Conservation (phyloP, 2,797 vertebrate genomes). For the Lepilemur ruficaudatus region DNA sequence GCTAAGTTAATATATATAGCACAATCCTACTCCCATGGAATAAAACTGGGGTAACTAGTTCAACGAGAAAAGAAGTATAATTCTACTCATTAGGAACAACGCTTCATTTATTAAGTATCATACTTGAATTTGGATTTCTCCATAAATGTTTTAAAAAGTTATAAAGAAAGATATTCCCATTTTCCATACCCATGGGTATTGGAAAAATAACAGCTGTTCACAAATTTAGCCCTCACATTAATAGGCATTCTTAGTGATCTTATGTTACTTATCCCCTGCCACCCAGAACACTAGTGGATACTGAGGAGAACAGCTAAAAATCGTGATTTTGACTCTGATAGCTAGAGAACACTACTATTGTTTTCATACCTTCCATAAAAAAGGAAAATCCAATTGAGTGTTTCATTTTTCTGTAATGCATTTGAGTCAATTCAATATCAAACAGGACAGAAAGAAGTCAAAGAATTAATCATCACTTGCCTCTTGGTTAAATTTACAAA, state of each 20-base stretch:
- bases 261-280: constrained; percentile 52
- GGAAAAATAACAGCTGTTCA: constrained; percentile 67
- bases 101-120: not conserved
- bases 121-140: not conserved
- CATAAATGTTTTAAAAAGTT: constrained; percentile 46
- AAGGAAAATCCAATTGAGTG: constrained; percentile 60
- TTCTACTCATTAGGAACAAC: not conserved
- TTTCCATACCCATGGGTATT: constrained; percentile 8
- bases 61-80: not conserved
- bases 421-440: constrained; percentile 60
- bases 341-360: constrained; percentile 64
- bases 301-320: constrained; percentile 59
- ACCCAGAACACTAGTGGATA: not conserved
- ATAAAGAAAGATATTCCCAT: constrained; percentile 38
- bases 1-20: not conserved
- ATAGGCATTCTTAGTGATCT: constrained; percentile 49
- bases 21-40: not conserved
- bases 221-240: constrained; percentile 69
- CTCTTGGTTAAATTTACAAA: constrained; percentile 73
- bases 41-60: not conserved
- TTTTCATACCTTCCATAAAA: constrained; percentile 42
- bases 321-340: constrained; percentile 47
- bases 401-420: constrained; percentile 59
- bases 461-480: constrained; percentile 79
- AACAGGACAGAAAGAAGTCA: constrained; percentile 70